Evolutionary conservation across 1,140 invertebrate species (phyloP), one percentile per base, ranked within the genome.

Genomic region (Palaemon carinicauda): DNA sequence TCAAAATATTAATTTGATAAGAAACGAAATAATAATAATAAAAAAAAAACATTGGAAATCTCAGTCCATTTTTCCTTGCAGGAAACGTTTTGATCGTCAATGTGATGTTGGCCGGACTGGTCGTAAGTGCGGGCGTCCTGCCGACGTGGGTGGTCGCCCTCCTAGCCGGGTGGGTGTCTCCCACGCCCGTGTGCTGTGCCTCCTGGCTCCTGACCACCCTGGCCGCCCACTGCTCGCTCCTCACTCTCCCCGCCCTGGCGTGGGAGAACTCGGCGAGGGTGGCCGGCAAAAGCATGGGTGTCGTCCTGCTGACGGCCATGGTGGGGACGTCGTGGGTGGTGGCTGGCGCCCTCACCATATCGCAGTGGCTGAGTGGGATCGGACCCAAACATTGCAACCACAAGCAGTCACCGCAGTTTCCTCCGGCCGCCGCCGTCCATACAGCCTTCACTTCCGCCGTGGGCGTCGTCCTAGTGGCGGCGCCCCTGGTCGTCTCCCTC

Each of bases 21-120:
- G n/a, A n/a, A n/a, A n/a, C n/a, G n/a, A n/a, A n/a, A n/a, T n/a
- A n/a, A n/a, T n/a, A n/a, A n/a, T n/a, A n/a, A n/a, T n/a, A n/a
- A n/a, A n/a, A n/a, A n/a, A n/a, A n/a, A n/a, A n/a, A n/a, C n/a
- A n/a, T n/a, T n/a, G n/a, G n/a, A n/a, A n/a, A n/a, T n/a, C n/a
- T n/a, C n/a, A n/a, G n/a, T n/a, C n/a, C n/a, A 41, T 41, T 41
- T 41, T 12, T 41, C 3, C 41, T 77, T 92, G 10, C 92, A 96
- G 95, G 95, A n/a, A 96, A 96, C 89, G 93, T 95, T 17, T 96
- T 95, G 90, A 91, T 96, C 73, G 95, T 95, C n/a, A 96, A 95
- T 91, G 92, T 95, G 5, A 95, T 95, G 1, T 89, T 96, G 69
- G 94, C 95, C 0, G 96, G 96, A 89, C 90, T 96, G 60, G 90